These are phyloP conservation scores for Bufo gargarizans DNA, from an alignment of 2,113 vertebrate genomes.

Conservation along the genomic window DNA sequence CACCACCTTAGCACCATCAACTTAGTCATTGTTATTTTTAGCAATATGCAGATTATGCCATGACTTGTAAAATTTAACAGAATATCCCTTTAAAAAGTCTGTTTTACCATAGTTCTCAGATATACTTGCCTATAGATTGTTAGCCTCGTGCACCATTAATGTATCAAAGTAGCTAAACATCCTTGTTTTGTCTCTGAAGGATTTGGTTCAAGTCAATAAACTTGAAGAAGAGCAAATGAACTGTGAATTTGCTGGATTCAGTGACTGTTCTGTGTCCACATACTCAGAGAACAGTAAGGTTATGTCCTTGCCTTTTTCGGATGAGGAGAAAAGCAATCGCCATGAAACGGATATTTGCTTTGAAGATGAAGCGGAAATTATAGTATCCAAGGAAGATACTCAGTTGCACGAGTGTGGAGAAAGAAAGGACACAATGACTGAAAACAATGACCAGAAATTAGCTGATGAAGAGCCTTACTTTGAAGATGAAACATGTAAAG, in stretches of 20 bases:
- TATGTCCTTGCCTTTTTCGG: slow-evolving; percentile 33
- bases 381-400: not conserved
- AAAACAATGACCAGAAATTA: not conserved
- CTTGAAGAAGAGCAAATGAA: slow-evolving; percentile 60
- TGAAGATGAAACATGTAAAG: not conserved
- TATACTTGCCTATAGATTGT: not conserved
- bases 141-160: not conserved
- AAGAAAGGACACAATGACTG: not conserved
- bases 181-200: slow-evolving; percentile 67
- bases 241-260: slow-evolving; percentile 41
- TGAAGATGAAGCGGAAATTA: slow-evolving; percentile 7
- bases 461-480: not conserved
- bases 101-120: not conserved
- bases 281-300: slow-evolving; percentile 59
- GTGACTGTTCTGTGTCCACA: slow-evolving; percentile 52
- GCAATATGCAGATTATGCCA: no score
- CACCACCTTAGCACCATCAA: no score
- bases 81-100: not conserved
- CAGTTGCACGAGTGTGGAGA: no score
- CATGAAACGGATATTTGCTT: slow-evolving; percentile 41
- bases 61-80: not conserved
- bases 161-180: slow-evolving; percentile 3
- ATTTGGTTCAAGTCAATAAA: slow-evolving; percentile 64
- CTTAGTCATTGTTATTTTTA: no score
- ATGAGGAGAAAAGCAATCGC: slow-evolving; percentile 60